Conservation (phyloP, 1,140 invertebrate genomes). For the Copidosoma floridanum region DNA sequence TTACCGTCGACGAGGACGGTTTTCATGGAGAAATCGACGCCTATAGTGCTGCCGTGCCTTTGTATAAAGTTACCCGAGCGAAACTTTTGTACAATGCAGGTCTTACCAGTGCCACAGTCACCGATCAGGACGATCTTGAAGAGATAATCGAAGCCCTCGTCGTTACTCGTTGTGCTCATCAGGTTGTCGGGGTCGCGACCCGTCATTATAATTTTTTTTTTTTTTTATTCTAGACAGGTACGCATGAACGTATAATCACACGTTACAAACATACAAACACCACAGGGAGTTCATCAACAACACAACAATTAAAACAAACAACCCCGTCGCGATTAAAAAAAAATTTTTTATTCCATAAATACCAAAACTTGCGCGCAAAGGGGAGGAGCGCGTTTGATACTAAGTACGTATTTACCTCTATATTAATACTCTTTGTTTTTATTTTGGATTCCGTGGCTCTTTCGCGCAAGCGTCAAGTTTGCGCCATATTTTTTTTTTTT, state of each 20-base stretch:
- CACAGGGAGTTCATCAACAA: no score
- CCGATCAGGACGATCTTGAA: conserved; percentile 84
- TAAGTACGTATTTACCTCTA: no score
- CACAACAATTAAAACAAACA: no score
- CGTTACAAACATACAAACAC: no score
- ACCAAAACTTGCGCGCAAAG: neutral
- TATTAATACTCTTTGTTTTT: no score
- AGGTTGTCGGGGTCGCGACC: conserved; percentile 60
- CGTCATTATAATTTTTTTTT: conserved; percentile 44
- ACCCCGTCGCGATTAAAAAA: no score
- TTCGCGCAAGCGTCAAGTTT: no score
- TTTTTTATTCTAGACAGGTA: neutral
- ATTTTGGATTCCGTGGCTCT: no score
- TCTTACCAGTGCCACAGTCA: conserved; percentile 82
- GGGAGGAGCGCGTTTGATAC: neutral
- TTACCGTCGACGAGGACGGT: conserved; percentile 89
- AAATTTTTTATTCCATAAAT: neutral
- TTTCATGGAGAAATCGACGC: conserved; percentile 97
- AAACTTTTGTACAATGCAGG: conserved; percentile 86
- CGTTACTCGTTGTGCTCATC: conserved; percentile 58
- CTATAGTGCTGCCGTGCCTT: conserved; percentile 90
- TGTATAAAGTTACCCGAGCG: conserved; percentile 92
- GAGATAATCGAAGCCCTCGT: conserved; percentile 76
- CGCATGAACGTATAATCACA: no score
- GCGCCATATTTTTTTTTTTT: no score